Base-by-base conservation (phyloP, 2,888 invertebrate genomes). In the Aromia moschata region DNA sequence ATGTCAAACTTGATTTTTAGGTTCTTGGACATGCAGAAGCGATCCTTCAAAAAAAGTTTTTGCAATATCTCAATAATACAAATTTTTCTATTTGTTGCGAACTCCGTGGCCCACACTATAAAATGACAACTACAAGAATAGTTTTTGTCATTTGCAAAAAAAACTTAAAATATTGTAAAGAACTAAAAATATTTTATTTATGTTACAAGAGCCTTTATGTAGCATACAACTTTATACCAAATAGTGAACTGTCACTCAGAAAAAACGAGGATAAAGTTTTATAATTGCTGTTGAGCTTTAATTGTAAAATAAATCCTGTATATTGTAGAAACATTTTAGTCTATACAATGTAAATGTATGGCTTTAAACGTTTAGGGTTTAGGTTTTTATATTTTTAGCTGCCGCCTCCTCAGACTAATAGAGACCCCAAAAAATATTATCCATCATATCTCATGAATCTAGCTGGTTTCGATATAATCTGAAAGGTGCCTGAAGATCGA, bases 251-350 rank as follows among this genome's bases (percentile, higher is more conserved):
- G 75, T 77, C 78, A 77, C 75, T 72, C 60, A 47, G 55, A 59
- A 49, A 49, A 65, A 63, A 67, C 64, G 57, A 71, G 71, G 73
- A 72, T 60, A 66, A 61, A 69, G 64, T 61, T 66, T 68, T 68
- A 68, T 64, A 70, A 71, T 76, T 78, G 78, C 78, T 78, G 77
- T 75, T 70, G 69, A 78, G 78, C 78, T 78, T 78, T 78, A 78
- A 78, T 70, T 77, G 77, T 78, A 77, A 74, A 64, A 76, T 76
- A 75, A 71, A 70, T 54, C 58, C 54, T 68, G 68, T 69, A 69
- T 63, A 70, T 68, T 62, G 62, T 69, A 69, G 65, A 58, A 54
- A 64, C 58, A 64, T 68, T 58, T 56, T 60, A 60, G 53, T 56
- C 60, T 62, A 60, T 63, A 68, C 68, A 67, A 68, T 70, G 70